These are phyloP conservation scores for Acromyrmex heyeri DNA, from an alignment of 1,140 invertebrate species.

Conservation along the genomic window DNA sequence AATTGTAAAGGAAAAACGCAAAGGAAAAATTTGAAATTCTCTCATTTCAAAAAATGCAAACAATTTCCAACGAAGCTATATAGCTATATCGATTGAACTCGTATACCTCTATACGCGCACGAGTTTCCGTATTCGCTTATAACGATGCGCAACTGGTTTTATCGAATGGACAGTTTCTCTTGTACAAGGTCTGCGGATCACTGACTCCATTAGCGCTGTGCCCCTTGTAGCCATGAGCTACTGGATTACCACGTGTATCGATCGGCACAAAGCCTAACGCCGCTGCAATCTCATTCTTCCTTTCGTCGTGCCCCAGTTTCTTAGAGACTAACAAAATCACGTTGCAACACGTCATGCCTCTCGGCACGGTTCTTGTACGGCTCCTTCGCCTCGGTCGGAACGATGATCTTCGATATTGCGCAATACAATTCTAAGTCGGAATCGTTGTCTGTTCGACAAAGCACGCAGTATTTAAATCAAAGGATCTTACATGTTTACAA, in stretches of 20 bases:
- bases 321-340: slow-evolving; percentile 3
- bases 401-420: background rate
- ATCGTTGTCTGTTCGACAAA: background rate
- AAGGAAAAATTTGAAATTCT: background rate
- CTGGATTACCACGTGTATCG: slow-evolving; percentile 13
- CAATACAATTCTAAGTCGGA: background rate
- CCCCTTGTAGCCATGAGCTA: background rate
- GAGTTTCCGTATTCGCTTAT: background rate
- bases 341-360: background rate
- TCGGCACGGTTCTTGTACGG: background rate
- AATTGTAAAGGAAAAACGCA: background rate
- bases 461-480: background rate
- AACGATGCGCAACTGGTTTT: slow-evolving; percentile 68
- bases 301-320: slow-evolving; percentile 35
- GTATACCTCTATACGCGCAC: background rate
- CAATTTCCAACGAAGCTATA: background rate
- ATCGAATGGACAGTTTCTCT: slow-evolving; percentile 65
- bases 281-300: background rate
- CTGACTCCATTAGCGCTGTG: slow-evolving; percentile 49
- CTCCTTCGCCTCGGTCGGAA: background rate
- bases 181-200: slow-evolving; percentile 67
- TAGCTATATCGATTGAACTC: background rate
- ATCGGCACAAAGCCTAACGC: background rate
- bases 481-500: background rate
- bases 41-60: background rate